These are phyloP conservation scores for Orthonychiurus folsomi DNA, from an alignment of 2,888 invertebrate species.

Conservation along the genomic window DNA sequence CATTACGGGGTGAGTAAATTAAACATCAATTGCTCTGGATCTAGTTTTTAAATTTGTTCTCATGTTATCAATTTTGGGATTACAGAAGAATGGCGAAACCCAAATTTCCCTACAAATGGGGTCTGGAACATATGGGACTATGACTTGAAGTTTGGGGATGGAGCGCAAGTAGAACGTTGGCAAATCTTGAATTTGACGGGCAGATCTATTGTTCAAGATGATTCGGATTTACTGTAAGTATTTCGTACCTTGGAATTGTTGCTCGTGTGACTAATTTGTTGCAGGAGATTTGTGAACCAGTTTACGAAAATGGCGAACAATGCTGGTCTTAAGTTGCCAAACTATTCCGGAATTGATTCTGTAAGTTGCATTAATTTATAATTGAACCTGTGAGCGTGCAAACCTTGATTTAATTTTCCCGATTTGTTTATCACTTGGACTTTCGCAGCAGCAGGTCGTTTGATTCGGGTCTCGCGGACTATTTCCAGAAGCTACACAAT, in stretches of 20 bases:
- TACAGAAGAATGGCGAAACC: background rate
- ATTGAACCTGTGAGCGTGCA: no score
- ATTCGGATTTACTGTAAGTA: background rate
- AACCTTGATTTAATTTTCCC: no score
- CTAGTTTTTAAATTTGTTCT: no score
- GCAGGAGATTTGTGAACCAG: background rate
- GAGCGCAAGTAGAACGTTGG: background rate
- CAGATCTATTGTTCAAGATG: no score
- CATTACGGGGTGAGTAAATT: conserved; percentile 16
- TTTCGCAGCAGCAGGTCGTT: no score
- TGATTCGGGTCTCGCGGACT: no score
- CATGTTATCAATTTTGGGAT: background rate
- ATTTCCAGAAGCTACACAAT: no score
- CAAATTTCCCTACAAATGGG: background rate
- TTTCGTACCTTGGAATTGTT: background rate
- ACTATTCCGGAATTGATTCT: background rate
- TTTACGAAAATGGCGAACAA: background rate
- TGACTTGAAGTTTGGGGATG: background rate
- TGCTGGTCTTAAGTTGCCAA: background rate
- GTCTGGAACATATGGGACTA: conserved; percentile 3
- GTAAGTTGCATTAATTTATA: no score
- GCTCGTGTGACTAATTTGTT: background rate
- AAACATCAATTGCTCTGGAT: no score
- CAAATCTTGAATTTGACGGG: background rate
- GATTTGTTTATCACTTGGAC: no score